A percentile compares a stretch with the other conserved stretches of the same genome.
Conservation (phyloP, 2,797 vertebrate species). For the Xiphophorus birchmanni region DNA sequence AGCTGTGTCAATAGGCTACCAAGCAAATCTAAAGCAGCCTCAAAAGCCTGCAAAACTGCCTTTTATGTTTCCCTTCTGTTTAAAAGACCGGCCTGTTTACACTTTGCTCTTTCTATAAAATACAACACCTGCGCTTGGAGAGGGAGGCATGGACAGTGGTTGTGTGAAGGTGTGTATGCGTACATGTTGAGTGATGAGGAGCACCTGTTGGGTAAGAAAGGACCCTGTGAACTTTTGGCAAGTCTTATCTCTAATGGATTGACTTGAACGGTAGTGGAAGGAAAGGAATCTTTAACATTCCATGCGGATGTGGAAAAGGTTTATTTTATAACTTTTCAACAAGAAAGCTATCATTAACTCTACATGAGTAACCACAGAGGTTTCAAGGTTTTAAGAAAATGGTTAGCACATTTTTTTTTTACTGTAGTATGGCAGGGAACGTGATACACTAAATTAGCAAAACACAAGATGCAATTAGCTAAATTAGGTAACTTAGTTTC, state of each 20-base stretch:
- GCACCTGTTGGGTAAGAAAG: slow-evolving; percentile 69
- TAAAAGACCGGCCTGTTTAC: slow-evolving; percentile 66
- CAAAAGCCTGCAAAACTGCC: slow-evolving; percentile 57
- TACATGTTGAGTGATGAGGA: slow-evolving; percentile 69
- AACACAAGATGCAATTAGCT: background rate
- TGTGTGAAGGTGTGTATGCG: slow-evolving; percentile 51
- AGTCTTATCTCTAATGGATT: slow-evolving; percentile 21
- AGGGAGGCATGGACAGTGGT: slow-evolving; percentile 21
- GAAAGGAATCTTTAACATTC: background rate
- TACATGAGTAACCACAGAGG: background rate
- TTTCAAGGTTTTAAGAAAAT: background rate
- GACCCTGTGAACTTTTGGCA: slow-evolving; percentile 42
- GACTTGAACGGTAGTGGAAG: background rate
- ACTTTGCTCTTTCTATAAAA: slow-evolving; percentile 63
- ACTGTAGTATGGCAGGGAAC: too few relatives aligned
- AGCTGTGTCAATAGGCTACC: slow-evolving; percentile 84
- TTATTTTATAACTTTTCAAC: background rate
- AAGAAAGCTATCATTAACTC: too few relatives aligned
- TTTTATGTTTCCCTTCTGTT: slow-evolving; percentile 74
- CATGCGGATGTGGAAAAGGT: background rate
- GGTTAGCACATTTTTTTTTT: background rate
- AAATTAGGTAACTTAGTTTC: background rate
- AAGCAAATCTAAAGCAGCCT: slow-evolving; percentile 67
- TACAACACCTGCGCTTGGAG: slow-evolving; percentile 69
- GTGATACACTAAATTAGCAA: background rate